phyloP scores from a whole-genome alignment of 2,888 invertebrate genomes.

The Myopa testacea region DNA sequence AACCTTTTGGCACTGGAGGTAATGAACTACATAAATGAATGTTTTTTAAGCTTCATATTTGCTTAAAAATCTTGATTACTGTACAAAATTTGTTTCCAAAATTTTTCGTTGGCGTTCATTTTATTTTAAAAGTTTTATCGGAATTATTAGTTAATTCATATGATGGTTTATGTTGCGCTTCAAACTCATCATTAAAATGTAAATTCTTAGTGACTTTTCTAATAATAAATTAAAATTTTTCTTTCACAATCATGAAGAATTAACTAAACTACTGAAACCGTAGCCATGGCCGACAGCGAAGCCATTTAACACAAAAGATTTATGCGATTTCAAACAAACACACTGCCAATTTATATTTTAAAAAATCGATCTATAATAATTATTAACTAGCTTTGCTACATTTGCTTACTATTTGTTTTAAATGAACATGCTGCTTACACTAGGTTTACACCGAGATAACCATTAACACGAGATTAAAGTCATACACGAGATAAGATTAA shows the following conservation, averaged over 20 bases:
- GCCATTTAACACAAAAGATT: slow-evolving; percentile 25
- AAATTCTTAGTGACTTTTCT: background rate
- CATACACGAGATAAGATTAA: too few relatives aligned
- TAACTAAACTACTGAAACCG: slow-evolving; percentile 1
- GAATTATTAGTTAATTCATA: slow-evolving; percentile 39
- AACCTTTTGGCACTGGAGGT: slow-evolving; percentile 72
- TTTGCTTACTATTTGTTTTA: background rate
- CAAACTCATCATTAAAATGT: slow-evolving; percentile 6
- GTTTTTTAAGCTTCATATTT: background rate
- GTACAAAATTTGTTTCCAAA: slow-evolving; percentile 32
- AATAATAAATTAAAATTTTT: slow-evolving; percentile 20
- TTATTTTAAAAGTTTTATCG: slow-evolving; percentile 37
- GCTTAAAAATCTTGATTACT: background rate
- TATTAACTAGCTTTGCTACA: background rate
- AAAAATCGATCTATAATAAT: background rate
- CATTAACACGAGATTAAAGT: too few relatives aligned
- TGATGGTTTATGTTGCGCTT: slow-evolving; percentile 36
- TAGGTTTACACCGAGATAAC: too few relatives aligned
- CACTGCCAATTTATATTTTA: background rate
- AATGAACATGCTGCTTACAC: slow-evolving; percentile 12
- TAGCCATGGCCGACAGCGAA: slow-evolving; percentile 2
- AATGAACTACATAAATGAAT: slow-evolving; percentile 50
- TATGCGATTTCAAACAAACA: background rate
- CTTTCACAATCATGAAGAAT: slow-evolving; percentile 12
- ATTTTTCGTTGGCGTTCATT: slow-evolving; percentile 40